Evolutionary conservation across 2,888 invertebrate species (phyloP).

Genomic region (Himalopsyche tibetana): DNA sequence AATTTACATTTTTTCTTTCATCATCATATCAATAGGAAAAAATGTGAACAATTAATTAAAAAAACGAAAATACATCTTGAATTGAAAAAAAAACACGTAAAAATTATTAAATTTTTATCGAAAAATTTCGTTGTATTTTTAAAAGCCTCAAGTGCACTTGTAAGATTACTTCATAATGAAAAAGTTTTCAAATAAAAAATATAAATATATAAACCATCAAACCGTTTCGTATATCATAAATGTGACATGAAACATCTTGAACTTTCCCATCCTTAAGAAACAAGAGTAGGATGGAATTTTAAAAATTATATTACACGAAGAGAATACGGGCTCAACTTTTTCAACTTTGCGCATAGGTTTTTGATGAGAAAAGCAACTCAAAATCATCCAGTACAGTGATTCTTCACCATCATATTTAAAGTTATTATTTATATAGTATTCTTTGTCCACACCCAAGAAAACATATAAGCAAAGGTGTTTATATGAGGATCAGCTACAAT

Average conservation of each 20-base stretch:
- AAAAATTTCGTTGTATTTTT: too few species aligned
- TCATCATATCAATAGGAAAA: too few species aligned
- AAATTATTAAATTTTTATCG: too few species aligned
- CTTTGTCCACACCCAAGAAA: too few species aligned
- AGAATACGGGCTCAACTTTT: background rate
- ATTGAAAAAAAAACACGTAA: too few species aligned
- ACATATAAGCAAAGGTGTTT: too few species aligned
- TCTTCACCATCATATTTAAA: background rate
- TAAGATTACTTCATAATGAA: background rate
- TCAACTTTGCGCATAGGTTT: constrained; percentile 7
- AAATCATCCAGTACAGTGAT: background rate
- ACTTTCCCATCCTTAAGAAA: background rate
- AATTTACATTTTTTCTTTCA: too few species aligned
- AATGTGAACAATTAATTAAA: too few species aligned
- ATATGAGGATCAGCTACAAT: too few species aligned
- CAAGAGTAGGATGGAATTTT: background rate
- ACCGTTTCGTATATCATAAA: constrained; percentile 10
- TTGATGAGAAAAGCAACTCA: constrained; percentile 15
- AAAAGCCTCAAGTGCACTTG: background rate
- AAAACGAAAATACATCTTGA: too few species aligned
- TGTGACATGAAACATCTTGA: constrained; percentile 17
- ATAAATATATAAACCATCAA: background rate
- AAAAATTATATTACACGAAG: background rate
- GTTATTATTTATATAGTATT: too few species aligned
- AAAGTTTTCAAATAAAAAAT: constrained; percentile 9